Evolutionary conservation across 2,113 vertebrate species (phyloP), one percentile per base, ranked within the genome.

Genomic region (Toxotes jaculatrix): DNA sequence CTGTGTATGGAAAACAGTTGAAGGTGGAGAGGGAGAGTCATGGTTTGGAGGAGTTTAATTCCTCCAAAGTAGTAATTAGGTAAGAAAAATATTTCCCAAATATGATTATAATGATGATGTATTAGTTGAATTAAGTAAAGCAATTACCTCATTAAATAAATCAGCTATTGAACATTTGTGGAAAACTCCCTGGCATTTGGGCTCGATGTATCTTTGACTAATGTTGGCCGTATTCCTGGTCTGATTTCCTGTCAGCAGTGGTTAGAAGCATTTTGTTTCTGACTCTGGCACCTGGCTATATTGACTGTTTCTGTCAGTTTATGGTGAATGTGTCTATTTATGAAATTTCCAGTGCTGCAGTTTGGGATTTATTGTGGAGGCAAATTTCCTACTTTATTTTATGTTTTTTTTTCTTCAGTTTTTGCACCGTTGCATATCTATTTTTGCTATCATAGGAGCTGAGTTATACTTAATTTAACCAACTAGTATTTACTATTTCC

Each of bases 71-170:
- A 55, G 68, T 63, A 87, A 88, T 93, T 86, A 83, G 69, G 81
- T 36, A 61, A 67, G 38, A 80, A 66, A 82, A 82, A 79, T 70
- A 60, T 36, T 45, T 40, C 45, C 66, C 59, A 78, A 83, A 78
- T 87, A 81, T 59, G 71, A 87, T 83, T 75, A 72, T 86, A 84
- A 93, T 83, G 71, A 88, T 90, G 87, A 90, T 89, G 43, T 65
- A 91, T 88, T 82, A 77, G 62, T 40, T 23, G 31, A 66, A 78
- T 87, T 74, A 83, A 82, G 47, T 11, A 1, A 87, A 67, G 38
- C 66, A 55, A 40, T 79, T 70, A 65, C 59, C 63, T 88, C 56
- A 87, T 85, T 86, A 32, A 66, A 78, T 74, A 66, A 74, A 85
- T 66, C 42, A 76, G 56, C 42, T 17, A 34, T 36, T 77, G 61